Base-by-base conservation (phyloP, 1,140 invertebrate species). In the Battus philenor region DNA sequence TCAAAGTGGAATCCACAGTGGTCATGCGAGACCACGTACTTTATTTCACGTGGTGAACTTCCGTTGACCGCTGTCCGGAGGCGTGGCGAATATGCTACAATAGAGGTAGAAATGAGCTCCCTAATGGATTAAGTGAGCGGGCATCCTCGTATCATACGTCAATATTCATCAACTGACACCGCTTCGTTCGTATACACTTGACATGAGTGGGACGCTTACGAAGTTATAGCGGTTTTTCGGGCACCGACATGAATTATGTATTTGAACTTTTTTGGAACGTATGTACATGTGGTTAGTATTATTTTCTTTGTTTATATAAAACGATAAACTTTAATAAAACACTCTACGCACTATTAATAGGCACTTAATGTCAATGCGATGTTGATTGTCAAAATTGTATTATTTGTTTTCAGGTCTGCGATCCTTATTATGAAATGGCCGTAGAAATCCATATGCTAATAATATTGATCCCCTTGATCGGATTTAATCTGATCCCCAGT, bases 401-500 rank as follows among this genome's bases (percentile, higher is more conserved):
- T n/a, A n/a, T n/a, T n/a, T n/a, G n/a, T n/a, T 66, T 71, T 32
- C 65, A 86, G 84, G 67, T 89, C 11, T 73, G 84, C 4, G 87
- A 88, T 33, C 78, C 82, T 7, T 71, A 86, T 54, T 68, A 85
- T 17, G 59, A 53, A 1, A 73, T 87, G 59, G 61, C 86, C 11
- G 56, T 88, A 0, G 80, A 89, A 48, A 52, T 87, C 1, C 86
- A 90, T 63, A 89, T 89, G 90, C 50, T 90, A 1, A 88, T 91
- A 18, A 74, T 95, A 5, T 79, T 95, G 9, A 47, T 91, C 2
- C 91, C 93, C 0, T 74, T 95, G 36, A 88, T 93, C 11, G 67
- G 90, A 2, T 90, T 94, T 31, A 94, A 91, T 68, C 90, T 90
- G 53, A 91, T 97, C 22, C 87, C 91, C 39, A 93, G 93, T 71